Evolutionary conservation across 30 jellyfish, hydroid and myxozoan genomes (phyloP).

Genomic region (Euphysa ruthae): DNA sequence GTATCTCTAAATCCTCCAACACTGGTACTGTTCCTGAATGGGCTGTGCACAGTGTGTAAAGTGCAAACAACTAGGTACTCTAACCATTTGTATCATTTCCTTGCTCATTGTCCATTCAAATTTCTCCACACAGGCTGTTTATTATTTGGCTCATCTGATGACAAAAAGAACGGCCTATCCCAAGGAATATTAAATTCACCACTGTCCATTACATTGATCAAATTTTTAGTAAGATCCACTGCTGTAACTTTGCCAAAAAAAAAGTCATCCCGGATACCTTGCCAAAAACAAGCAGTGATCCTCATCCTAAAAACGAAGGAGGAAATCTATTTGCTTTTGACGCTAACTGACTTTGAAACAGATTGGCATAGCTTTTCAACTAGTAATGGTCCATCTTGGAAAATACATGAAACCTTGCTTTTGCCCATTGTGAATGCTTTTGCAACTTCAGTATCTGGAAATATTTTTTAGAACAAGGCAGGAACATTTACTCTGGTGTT

Average conservation of each 20-base stretch:
- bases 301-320: background rate
- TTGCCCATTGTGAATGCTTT: background rate
- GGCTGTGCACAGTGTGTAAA: no score
- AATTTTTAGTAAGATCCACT: background rate
- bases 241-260: background rate
- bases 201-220: background rate
- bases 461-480: background rate
- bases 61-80: no score
- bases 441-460: background rate
- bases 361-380: background rate
- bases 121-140: background rate
- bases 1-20: no score
- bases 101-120: no score
- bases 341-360: background rate
- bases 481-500: background rate
- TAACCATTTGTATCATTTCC: no score
- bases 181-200: background rate
- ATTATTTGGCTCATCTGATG: background rate
- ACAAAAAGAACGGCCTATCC: background rate
- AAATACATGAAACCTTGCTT: background rate
- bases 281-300: no score
- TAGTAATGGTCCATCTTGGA: constrained; percentile 10
- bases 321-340: constrained; percentile 4
- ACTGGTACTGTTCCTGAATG: no score
- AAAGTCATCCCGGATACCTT: no score